Conservation (phyloP, 2,797 vertebrate genomes). For the Gallinago nigripennis region DNA sequence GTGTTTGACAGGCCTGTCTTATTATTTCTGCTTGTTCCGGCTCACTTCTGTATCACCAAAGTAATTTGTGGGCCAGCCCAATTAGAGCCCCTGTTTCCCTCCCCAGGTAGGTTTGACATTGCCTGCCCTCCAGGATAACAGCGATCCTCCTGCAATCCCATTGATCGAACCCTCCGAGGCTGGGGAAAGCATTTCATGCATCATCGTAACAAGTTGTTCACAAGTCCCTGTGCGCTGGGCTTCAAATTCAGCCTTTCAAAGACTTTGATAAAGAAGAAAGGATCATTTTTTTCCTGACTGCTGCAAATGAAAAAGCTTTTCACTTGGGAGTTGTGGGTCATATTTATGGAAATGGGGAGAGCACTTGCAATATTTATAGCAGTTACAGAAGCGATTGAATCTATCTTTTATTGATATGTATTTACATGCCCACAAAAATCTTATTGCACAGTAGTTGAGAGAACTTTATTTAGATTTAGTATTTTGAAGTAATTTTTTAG, state of each 20-base stretch:
- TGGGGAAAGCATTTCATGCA: background rate
- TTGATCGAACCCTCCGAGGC: background rate
- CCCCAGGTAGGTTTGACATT: background rate
- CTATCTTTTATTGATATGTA: constrained; percentile 63
- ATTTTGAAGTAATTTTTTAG: constrained; percentile 55
- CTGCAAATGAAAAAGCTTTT: constrained; percentile 53
- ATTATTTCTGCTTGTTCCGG: background rate
- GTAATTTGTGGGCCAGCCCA: background rate
- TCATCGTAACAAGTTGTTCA: constrained; percentile 15
- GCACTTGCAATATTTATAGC: constrained; percentile 42
- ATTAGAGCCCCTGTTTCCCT: background rate
- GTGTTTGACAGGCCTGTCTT: background rate
- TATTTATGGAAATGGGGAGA: constrained; percentile 59
- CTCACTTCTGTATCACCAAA: background rate
- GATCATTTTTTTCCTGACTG: constrained; percentile 9
- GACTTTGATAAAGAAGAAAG: constrained; percentile 36
- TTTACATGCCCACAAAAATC: constrained; percentile 51
- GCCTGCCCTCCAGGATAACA: background rate
- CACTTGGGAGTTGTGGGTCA: constrained; percentile 31
- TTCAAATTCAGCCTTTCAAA: constrained; percentile 37
- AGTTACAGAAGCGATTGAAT: constrained; percentile 16
- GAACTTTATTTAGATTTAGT: constrained; percentile 63
- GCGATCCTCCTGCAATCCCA: background rate
- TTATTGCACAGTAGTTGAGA: background rate
- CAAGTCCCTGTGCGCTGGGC: background rate